Evolutionary conservation across 1,140 invertebrate species (phyloP).

Genomic region (Zaprionus kolodkinae): DNA sequence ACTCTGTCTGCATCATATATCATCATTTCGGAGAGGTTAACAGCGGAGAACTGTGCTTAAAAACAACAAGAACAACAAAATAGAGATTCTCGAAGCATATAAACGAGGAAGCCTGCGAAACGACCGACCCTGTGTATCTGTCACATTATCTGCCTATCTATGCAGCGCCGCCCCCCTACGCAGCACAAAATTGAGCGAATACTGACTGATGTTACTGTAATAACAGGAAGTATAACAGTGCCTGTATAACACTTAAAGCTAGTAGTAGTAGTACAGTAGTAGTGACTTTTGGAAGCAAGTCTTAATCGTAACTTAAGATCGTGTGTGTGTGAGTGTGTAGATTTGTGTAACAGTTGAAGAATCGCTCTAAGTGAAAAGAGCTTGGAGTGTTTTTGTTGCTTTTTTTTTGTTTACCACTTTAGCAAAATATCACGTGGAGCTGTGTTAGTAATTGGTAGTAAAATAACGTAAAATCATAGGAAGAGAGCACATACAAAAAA

Average conservation of each 20-base stretch:
- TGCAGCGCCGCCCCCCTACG: conserved; percentile 2
- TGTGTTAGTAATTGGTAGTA: conserved; percentile 73
- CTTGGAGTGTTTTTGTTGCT: conserved; percentile 18
- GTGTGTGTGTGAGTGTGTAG: conserved; percentile 42
- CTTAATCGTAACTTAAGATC: conserved; percentile 48
- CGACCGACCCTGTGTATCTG: conserved; percentile 34
- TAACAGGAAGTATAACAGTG: conserved; percentile 20
- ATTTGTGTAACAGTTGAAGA: conserved; percentile 52
- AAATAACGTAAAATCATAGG: conserved; percentile 52
- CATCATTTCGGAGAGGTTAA: conserved; percentile 7
- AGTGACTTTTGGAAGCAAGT: conserved; percentile 25
- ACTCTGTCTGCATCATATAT: conserved; percentile 19
- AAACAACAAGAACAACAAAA: conserved; percentile 82
- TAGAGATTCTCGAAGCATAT: conserved; percentile 84
- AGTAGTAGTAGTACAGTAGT: background rate
- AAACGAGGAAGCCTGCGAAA: conserved; percentile 65
- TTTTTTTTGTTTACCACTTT: conserved; percentile 22
- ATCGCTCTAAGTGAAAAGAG: background rate
- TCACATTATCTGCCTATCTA: conserved; percentile 12
- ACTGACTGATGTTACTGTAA: background rate
- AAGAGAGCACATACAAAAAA: conserved; percentile 52
- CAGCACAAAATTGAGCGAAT: conserved; percentile 1
- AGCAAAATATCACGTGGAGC: conserved; percentile 45
- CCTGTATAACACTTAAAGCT: conserved; percentile 43
- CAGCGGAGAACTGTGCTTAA: conserved; percentile 61